Evolutionary conservation across 2,888 invertebrate species (phyloP), one percentile per base, ranked within the genome.

Genomic region (Lacanobia oleracea): DNA sequence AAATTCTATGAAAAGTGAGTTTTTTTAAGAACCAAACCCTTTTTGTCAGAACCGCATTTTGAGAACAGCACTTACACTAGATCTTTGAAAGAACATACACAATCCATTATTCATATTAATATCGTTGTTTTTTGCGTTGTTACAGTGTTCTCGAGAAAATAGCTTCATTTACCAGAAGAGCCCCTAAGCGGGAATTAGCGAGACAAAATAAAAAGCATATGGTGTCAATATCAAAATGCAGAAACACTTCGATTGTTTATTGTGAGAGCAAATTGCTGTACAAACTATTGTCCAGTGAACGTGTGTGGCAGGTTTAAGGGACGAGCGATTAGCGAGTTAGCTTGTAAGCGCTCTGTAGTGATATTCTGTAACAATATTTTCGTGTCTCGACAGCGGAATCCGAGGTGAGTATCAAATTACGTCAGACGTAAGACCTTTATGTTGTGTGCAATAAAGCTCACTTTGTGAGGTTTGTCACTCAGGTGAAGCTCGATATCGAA

Each of bases 191-290:
- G 83, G 88, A 91, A 92, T 93, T 93, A 89, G 78, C 51, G 61
- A 79, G 75, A 90, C 90, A 93, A 69, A 79, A 91, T 76, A 86
- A 89, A 89, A 89, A 90, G 83, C 94, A 94, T 91, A 93, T 94
- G 94, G 91, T 88, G 89, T 77, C 81, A 89, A 87, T 87, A 89
- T 88, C 82, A 87, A 87, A 88, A 76, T 67, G 43, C 87, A 88
- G 88, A 88, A 86, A 87, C 77, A 70, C 33, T 79, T 77, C 81
- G 68, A 91, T 93, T 93, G 91, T 93, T 90, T 89, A 92, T 93
- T 93, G 91, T 93, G 75, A 86, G 84, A 86, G 88, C 82, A 91
- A 93, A 94, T 91, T 94, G 88, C 88, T 90, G 86, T 88, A 85
- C 82, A 86, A 88, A 88, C 88, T 91, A 91, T 92, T 93, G 90